A percentile compares a stretch with the other conserved stretches of the same genome.
These are phyloP conservation scores for Salvelinus sp. DNA, from an alignment of 2,113 vertebrate species.

Conservation along the genomic window DNA sequence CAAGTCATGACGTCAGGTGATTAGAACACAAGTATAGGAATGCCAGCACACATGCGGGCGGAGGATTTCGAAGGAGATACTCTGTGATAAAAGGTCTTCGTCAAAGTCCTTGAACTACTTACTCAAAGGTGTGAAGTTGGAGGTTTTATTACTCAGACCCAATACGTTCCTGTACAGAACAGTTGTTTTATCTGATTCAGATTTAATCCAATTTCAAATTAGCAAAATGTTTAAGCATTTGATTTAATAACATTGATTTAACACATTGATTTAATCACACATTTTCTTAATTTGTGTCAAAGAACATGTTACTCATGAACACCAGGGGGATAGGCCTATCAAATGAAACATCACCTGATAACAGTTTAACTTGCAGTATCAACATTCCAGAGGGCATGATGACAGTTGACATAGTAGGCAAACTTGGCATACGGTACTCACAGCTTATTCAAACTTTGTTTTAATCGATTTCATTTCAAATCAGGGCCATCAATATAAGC, in stretches of 20 bases:
- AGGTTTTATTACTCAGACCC: no score
- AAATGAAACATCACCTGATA: background rate
- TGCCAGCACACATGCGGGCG: background rate
- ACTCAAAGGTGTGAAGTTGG: no score
- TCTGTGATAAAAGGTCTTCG: no score
- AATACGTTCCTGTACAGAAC: no score
- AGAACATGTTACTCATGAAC: background rate
- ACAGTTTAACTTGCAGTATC: background rate
- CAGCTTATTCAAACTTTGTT: background rate
- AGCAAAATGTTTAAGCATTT: background rate
- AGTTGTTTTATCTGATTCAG: background rate
- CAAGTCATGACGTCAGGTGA: no score
- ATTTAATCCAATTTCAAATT: background rate
- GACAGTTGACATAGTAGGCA: background rate
- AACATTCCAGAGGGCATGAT: background rate
- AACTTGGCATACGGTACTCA: background rate
- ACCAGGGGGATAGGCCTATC: background rate
- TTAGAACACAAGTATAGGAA: background rate
- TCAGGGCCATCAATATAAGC: background rate
- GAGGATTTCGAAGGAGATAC: no score
- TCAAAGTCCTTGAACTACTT: no score
- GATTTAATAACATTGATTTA: background rate
- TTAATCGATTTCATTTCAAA: background rate
- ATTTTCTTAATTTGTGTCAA: background rate
- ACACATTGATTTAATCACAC: background rate